Evolutionary conservation across 2,888 invertebrate genomes (phyloP), one percentile per base, ranked within the genome.

Genomic region (Megalurothrips usitatus): DNA sequence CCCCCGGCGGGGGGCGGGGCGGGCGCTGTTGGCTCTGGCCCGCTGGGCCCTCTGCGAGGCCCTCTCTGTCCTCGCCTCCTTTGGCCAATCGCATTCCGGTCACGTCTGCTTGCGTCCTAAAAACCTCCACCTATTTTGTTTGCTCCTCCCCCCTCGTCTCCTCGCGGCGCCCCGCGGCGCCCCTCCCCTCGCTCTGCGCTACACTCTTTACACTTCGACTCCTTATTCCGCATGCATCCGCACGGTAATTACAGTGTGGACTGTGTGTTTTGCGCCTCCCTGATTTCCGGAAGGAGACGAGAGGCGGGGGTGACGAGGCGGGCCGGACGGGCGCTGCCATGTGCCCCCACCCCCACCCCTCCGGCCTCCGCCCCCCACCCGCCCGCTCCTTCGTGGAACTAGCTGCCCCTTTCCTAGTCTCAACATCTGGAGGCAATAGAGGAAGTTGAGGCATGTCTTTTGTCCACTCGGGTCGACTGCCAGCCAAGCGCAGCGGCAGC

Each of bases 81-180:
- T 23, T 26, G 26, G 68, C 26, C 68, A 26, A 75, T 75, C 26
- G 68, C 68, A 75, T 75, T 75, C 68, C 68, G 68, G 68, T 75
- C 68, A 75, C 68, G 68, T 75, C 68, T 26, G 68, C 68, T 26
- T 26, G 68, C 68, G 68, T 75, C 68, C 68, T 75, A 75, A 75
- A 75, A 75, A 75, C 68, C 68, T 26, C 68, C 68, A 75, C 68
- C 68, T 75, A 75, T 75, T 75, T 75, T 75, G 68, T 75, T 75
- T 75, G 68, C 68, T 75, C 68, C 68, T 75, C 68, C 68, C 23
- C 68, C 68, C 26, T 75, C 68, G 23, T 75, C 68, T 75, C 11
- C 19, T 75, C 26, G 68, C 23, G 23, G 12, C 68, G 68, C 26
- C 68, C 26, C 58, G 14, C 19, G 19, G 6, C 68, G 2, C 68